Evolutionary conservation across 2,888 invertebrate genomes (phyloP).

Genomic region (Agrotis clavis): DNA sequence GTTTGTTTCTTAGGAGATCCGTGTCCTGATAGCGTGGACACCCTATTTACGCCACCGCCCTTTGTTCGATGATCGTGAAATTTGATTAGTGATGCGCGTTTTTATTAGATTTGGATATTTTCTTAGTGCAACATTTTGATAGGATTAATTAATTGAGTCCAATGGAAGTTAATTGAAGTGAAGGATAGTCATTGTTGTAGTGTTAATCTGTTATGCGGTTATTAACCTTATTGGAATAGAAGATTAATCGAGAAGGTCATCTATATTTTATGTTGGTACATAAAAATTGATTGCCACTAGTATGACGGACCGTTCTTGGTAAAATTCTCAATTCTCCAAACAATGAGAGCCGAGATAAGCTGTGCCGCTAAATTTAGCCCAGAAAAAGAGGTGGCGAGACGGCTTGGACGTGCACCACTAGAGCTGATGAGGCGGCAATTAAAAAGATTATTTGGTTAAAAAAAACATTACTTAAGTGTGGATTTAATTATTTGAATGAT

Average conservation of each 20-base stretch:
- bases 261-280: neutral
- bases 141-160: constrained; percentile 5
- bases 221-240: constrained; percentile 8
- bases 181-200: constrained; percentile 11
- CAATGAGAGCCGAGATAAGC: too few relatives aligned
- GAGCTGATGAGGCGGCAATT: too few relatives aligned
- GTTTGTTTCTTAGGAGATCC: constrained; percentile 65
- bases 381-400: too few relatives aligned
- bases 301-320: too few relatives aligned
- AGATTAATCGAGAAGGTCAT: neutral
- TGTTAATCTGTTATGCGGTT: constrained; percentile 22
- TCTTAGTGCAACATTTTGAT: constrained; percentile 24
- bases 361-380: too few relatives aligned
- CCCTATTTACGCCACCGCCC: constrained; percentile 62
- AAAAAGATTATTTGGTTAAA: too few relatives aligned
- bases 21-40: constrained; percentile 65
- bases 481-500: too few relatives aligned
- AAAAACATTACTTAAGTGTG: too few relatives aligned
- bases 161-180: constrained; percentile 11
- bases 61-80: constrained; percentile 59
- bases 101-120: constrained; percentile 22
- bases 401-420: too few relatives aligned
- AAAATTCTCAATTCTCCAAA: too few relatives aligned
- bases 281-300: neutral
- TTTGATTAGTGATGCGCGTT: constrained; percentile 50